Conservation (phyloP, 2,797 vertebrate genomes). For the Neosilurus hyrtlii region DNA sequence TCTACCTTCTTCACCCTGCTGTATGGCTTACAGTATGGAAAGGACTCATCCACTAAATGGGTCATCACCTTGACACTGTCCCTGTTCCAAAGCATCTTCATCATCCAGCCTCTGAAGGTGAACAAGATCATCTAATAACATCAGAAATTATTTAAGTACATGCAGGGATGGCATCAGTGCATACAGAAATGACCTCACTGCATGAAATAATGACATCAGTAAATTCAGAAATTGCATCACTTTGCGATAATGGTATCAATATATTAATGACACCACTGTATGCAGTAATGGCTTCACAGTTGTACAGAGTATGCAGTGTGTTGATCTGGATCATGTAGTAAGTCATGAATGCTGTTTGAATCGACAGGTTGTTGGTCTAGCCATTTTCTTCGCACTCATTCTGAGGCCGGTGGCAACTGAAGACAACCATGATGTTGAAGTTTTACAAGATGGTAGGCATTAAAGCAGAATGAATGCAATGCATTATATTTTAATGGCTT, state of each 20-base stretch:
- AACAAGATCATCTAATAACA: neutral
- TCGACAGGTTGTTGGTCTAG: slow-evolving; percentile 75
- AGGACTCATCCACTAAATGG: slow-evolving; percentile 76
- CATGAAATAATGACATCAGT: neutral
- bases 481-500: neutral
- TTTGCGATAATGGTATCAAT: no score
- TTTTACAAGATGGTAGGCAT: slow-evolving; percentile 68
- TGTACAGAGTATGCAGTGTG: neutral
- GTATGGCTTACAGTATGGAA: slow-evolving; percentile 79
- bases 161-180: neutral
- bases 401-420: slow-evolving; percentile 77
- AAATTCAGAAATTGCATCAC: neutral
- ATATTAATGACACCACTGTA: neutral
- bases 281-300: neutral
- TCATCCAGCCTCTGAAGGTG: slow-evolving; percentile 84
- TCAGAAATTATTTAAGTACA: neutral
- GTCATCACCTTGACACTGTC: slow-evolving; percentile 78
- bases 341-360: slow-evolving; percentile 17
- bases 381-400: slow-evolving; percentile 78
- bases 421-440: slow-evolving; percentile 71
- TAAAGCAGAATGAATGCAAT: neutral
- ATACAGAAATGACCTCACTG: neutral
- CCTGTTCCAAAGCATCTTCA: slow-evolving; percentile 83
- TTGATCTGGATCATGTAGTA: neutral
- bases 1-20: slow-evolving; percentile 82